Evolutionary conservation across 2,113 vertebrate species (phyloP).

Genomic region (Xenopus tropicalis): DNA sequence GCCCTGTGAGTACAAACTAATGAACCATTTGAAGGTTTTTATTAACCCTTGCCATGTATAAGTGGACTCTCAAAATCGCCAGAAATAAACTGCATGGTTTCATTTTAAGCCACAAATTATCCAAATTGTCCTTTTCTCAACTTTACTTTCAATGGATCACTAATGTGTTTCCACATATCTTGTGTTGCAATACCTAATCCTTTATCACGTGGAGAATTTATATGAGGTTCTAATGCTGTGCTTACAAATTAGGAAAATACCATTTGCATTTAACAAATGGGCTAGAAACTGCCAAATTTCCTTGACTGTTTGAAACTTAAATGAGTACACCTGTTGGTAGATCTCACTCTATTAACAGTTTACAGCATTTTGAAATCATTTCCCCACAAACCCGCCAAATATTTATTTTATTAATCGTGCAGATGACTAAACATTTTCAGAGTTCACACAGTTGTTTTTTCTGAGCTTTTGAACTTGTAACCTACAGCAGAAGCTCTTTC

Average conservation of each 20-base stretch:
- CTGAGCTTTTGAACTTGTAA: neutral
- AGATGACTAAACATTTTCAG: slow-evolving; percentile 1
- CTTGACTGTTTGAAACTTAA: neutral
- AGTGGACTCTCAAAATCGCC: no score
- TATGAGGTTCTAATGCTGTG: no score
- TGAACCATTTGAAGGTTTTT: no score
- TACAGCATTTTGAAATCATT: neutral
- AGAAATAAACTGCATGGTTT: no score
- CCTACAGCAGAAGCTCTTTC: neutral
- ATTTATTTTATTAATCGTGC: neutral
- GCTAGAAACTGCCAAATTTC: neutral
- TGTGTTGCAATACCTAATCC: no score
- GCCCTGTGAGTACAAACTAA: no score
- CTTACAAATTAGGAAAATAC: neutral
- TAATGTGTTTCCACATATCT: no score
- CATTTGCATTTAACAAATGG: neutral
- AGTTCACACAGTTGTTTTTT: neutral
- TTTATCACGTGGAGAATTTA: no score
- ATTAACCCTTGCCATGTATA: no score
- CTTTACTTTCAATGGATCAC: no score
- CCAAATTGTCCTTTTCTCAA: no score
- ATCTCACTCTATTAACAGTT: neutral
- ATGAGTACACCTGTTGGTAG: neutral
- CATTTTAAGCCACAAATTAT: no score
- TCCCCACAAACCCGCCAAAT: neutral